Conservation (phyloP, 1,140 invertebrate species). For the Potamilus streckersoni region DNA sequence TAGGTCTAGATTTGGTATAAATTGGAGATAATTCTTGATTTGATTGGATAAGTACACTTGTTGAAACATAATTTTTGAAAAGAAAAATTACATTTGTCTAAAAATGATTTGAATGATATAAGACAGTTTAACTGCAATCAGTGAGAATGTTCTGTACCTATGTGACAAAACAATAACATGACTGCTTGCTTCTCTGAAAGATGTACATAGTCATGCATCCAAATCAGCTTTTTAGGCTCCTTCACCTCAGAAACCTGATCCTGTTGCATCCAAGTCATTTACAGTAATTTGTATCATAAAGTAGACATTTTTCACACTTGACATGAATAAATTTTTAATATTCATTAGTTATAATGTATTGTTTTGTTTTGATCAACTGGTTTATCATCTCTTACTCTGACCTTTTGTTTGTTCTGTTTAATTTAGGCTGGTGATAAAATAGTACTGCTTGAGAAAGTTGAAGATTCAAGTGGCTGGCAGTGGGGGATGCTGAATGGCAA, state of each 20-base stretch:
- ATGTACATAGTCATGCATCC: no score
- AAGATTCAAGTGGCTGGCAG: conserved; percentile 79
- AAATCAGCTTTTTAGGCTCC: background rate
- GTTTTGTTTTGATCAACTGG: background rate
- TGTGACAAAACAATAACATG: no score
- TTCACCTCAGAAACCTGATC: background rate
- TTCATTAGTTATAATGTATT: background rate
- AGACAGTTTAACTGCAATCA: no score
- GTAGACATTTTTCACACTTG: background rate
- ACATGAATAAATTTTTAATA: background rate
- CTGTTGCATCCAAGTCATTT: background rate
- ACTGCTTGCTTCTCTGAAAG: no score
- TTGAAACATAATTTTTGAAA: no score
- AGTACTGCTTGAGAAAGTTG: conserved; percentile 78
- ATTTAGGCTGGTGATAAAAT: conserved; percentile 77
- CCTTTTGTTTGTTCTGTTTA: conserved; percentile 3
- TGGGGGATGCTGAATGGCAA: conserved; percentile 79
- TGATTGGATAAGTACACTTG: no score
- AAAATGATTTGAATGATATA: no score
- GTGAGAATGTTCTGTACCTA: no score
- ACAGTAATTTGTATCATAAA: no score
- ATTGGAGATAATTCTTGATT: no score
- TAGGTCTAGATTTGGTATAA: no score
- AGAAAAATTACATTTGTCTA: no score
- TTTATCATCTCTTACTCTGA: background rate